Evolutionary conservation across 2,113 vertebrate species (phyloP).

Genomic region (Podarcis muralis): DNA sequence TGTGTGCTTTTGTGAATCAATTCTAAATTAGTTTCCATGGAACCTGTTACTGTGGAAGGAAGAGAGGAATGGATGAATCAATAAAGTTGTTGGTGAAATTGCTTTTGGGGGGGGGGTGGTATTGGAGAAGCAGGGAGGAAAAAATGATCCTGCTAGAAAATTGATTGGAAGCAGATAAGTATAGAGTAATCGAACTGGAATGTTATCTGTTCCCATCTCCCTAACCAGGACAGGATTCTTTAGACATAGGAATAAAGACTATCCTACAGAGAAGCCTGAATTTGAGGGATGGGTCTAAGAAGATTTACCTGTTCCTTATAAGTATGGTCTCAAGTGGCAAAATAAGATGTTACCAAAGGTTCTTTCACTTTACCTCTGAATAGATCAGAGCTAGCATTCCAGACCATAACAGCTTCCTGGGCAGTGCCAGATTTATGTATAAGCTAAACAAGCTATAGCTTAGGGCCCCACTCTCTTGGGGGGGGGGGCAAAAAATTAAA

Average conservation of each 20-base stretch:
- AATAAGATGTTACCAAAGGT: too few relatives aligned
- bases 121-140: conserved; percentile 2
- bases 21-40: background rate
- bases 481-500: too few relatives aligned
- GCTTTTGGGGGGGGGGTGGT: background rate
- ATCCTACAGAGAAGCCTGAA: background rate
- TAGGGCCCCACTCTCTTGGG: too few relatives aligned
- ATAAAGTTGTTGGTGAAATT: background rate
- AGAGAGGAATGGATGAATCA: background rate
- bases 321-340: too few relatives aligned
- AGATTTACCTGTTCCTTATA: background rate
- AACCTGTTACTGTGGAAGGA: background rate
- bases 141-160: background rate
- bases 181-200: conserved; percentile 3
- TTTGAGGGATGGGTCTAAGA: background rate
- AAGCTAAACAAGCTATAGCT: too few relatives aligned
- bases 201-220: background rate
- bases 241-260: background rate
- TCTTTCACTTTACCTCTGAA: too few relatives aligned
- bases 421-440: too few relatives aligned
- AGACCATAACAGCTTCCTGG: too few relatives aligned
- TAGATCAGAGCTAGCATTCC: too few relatives aligned
- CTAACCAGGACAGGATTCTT: background rate
- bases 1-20: conserved; percentile 1
- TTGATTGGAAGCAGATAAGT: conserved; percentile 17